Conservation (phyloP, 2,888 invertebrate genomes). For the Molanna angustata region DNA sequence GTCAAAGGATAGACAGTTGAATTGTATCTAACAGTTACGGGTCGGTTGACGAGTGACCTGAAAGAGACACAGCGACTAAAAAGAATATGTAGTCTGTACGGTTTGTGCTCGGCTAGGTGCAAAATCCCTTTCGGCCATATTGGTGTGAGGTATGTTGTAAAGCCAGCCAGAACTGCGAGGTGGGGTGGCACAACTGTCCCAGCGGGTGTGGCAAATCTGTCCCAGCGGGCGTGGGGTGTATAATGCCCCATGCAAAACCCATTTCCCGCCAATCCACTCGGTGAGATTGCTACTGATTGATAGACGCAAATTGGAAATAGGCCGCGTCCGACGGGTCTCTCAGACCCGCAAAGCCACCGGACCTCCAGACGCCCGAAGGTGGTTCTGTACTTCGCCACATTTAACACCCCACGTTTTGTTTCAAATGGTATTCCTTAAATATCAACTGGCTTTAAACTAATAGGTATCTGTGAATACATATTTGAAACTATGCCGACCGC, state of each 20-base stretch:
- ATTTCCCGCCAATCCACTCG: constrained; percentile 66
- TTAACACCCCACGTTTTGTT: too few species aligned
- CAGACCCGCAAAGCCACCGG: too few species aligned
- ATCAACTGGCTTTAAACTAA: too few species aligned
- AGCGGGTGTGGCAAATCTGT: background rate
- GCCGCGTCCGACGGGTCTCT: too few species aligned
- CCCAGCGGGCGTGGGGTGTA: background rate
- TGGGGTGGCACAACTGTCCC: constrained; percentile 10
- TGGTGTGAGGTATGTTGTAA: background rate
- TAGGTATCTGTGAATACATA: too few species aligned
- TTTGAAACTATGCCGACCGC: too few species aligned
- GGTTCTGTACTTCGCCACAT: too few species aligned
- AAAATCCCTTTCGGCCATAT: background rate
- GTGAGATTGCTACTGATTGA: constrained; percentile 68
- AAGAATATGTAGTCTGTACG: background rate
- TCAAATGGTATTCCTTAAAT: too few species aligned
- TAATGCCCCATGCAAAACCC: constrained; percentile 70
- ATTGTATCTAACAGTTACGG: too few species aligned
- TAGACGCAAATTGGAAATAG: constrained; percentile 68
- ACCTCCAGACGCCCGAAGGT: too few species aligned
- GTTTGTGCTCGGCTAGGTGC: background rate
- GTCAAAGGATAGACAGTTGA: too few species aligned
- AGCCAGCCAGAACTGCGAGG: constrained; percentile 3
- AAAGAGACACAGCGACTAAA: background rate
- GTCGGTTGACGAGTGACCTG: too few species aligned